Evolutionary conservation across 2,797 vertebrate species (phyloP).

Genomic region (Dicrostonyx torquatus): DNA sequence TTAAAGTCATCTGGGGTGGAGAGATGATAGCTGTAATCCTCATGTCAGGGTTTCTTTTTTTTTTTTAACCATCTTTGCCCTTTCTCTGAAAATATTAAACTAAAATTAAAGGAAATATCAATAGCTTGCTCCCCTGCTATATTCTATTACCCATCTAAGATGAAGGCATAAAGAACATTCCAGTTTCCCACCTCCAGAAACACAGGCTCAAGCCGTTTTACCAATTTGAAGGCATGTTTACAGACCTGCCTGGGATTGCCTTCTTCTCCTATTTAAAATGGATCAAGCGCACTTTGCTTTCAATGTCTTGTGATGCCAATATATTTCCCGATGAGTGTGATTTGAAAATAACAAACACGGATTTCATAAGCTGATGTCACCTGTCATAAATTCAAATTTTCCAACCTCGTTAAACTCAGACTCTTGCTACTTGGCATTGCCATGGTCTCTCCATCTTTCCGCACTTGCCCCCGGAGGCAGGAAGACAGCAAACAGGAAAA

Average conservation of each 20-base stretch:
- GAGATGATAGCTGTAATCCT: neutral
- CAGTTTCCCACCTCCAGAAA: constrained; percentile 61
- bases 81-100: constrained; percentile 44
- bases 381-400: constrained; percentile 66
- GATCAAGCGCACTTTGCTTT: constrained; percentile 56
- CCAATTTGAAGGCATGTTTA: constrained; percentile 49
- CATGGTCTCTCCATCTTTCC: constrained; percentile 23
- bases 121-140: constrained; percentile 37
- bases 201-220: constrained; percentile 38
- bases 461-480: constrained; percentile 75
- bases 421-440: constrained; percentile 11
- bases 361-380: constrained; percentile 76
- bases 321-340: constrained; percentile 52
- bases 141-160: constrained; percentile 48
- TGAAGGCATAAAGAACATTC: constrained; percentile 55
- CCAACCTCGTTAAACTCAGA: constrained; percentile 32
- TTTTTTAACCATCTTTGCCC: neutral
- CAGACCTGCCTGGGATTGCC: constrained; percentile 10
- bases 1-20: neutral
- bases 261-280: constrained; percentile 65
- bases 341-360: constrained; percentile 73
- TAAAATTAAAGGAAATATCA: constrained; percentile 67
- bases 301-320: constrained; percentile 59
- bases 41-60: neutral
- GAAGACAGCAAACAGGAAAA: constrained; percentile 65